Evolutionary conservation across 2,113 vertebrate genomes (phyloP).

Genomic region (Tetrao urogallus): DNA sequence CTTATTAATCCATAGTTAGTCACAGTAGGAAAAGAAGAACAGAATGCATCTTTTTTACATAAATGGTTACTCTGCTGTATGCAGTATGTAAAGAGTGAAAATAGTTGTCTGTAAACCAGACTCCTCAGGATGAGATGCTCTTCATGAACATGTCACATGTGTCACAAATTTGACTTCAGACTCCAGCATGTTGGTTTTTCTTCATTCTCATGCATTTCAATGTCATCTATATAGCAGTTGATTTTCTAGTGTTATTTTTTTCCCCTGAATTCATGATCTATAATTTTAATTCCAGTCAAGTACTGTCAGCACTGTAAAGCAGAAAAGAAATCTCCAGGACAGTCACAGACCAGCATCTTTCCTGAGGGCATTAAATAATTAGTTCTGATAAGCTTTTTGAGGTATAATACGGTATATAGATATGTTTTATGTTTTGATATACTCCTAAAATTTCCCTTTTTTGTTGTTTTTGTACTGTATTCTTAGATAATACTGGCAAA

Average conservation of each 20-base stretch:
- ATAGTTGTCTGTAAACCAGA: not conserved
- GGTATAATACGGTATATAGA: not conserved
- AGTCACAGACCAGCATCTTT: not conserved
- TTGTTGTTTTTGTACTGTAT: not conserved
- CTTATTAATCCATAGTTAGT: not conserved
- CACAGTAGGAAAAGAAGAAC: not conserved
- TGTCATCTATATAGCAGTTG: not conserved
- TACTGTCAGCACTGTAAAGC: not conserved
- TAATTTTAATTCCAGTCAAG: not conserved
- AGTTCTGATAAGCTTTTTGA: not conserved
- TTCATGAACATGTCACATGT: not conserved
- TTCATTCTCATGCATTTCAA: not conserved
- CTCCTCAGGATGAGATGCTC: not conserved
- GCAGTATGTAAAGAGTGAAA: not conserved
- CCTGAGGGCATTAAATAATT: not conserved
- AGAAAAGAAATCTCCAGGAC: not conserved
- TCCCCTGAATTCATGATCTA: not conserved
- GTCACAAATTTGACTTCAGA: not conserved
- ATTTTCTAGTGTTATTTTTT: not conserved
- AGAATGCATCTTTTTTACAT: not conserved
- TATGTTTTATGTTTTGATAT: not conserved
- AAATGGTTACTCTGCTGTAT: not conserved
- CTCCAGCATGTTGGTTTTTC: not conserved
- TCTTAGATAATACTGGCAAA: not conserved
- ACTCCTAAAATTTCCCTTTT: fast-evolving